Percentiles rank a stretch among this genome's conserved stretches.
Evolutionary conservation across 2,888 invertebrate species (phyloP).

Genomic region (Nymphalis c-album): DNA sequence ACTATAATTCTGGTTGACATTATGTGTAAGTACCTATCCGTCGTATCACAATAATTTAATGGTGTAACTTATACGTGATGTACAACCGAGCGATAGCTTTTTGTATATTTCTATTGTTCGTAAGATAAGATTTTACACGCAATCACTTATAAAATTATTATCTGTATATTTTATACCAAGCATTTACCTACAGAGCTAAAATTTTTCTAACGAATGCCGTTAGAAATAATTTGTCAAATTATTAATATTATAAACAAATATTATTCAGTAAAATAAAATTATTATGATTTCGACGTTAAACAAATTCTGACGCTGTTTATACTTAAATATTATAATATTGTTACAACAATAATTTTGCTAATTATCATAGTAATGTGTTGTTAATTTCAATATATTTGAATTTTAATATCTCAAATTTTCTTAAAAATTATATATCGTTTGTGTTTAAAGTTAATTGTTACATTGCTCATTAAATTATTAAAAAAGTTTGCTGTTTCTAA

Average conservation of each 20-base stretch:
- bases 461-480: not conserved
- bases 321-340: conserved; percentile 2
- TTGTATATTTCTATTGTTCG: conserved; percentile 77
- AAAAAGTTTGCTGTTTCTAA: not conserved
- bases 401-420: not conserved
- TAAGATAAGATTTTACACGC: conserved; percentile 70
- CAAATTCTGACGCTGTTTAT: conserved; percentile 2
- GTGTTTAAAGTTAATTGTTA: conserved; percentile 3
- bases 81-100: conserved; percentile 70
- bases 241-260: conserved; percentile 33
- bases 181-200: conserved; percentile 54
- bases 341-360: not conserved
- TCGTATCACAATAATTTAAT: conserved; percentile 40
- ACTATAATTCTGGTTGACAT: conserved; percentile 61
- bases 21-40: conserved; percentile 50
- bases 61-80: conserved; percentile 61
- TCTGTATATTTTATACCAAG: conserved; percentile 70
- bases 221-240: conserved; percentile 38
- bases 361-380: not conserved
- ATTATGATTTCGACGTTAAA: conserved; percentile 33
- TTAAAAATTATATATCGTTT: not conserved
- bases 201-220: conserved; percentile 45
- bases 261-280: conserved; percentile 21
- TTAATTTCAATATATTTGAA: not conserved
- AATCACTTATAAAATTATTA: conserved; percentile 64